Evolutionary conservation across 2,113 vertebrate species (phyloP), one percentile per base, ranked within the genome.

Genomic region (Puntigrus tetrazona): DNA sequence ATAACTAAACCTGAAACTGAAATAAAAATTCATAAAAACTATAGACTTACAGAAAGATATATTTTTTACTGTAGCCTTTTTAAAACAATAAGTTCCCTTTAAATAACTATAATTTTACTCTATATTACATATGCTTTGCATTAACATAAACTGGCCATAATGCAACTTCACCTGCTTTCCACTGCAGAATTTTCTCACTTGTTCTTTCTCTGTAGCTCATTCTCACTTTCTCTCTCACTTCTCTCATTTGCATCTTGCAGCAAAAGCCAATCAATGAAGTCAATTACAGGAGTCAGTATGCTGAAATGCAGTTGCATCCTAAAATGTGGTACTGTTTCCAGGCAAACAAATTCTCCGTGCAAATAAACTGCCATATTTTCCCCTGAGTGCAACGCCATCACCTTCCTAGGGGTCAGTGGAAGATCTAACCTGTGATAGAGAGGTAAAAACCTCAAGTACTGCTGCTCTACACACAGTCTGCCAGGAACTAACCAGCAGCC

Each of bases 341-440:
- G 52, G 45, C 73, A 69, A 84, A 69, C n/a, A n/a, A n/a, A 10
- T 25, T 57, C 20, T 36, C 18, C 10, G 52, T 38, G 34, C 14
- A 41, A 59, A 47, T 7, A n/a, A 82, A 29, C 36, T 20, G 41
- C 7, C 52, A 78, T 70, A 67, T 50, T 22, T 25, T 59, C 34
- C n/a, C 16, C 9, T 25, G 18, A 65, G n/a, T 25, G 27, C 57
- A 52, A 70, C 43, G 3, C 10, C 14, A 10, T 10, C 7, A 45
- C n/a, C n/a, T 78, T 67, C n/a, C 78, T 73, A 78, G 75, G 87
- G 90, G 88, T 91, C 89, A 88, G 45, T 36, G 80, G 20, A 82
- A 83, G 41, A 87, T 73, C 36, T 20, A 34, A 69, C 85, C 85
- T 57, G 63, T 78, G 16, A 74, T 86, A 78, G 67, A 31, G 82